phyloP scores from a whole-genome alignment of 2,797 vertebrate genomes.

The Melanotaenia parkinsoni region DNA sequence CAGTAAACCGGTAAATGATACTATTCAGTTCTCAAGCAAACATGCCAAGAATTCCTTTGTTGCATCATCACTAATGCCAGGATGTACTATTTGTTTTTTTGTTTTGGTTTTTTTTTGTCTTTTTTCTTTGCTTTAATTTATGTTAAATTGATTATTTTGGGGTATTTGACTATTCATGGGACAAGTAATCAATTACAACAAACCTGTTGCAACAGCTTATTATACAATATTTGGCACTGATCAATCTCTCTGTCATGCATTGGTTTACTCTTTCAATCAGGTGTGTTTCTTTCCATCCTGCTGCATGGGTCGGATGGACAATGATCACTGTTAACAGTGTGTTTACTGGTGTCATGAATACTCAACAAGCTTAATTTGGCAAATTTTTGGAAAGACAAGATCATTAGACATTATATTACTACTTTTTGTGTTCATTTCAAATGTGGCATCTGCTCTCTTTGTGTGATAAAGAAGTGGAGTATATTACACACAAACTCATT shows the following conservation, averaged over 20 bases:
- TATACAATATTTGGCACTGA: background rate
- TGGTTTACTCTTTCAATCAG: background rate
- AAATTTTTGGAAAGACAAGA: background rate
- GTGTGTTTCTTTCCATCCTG: background rate
- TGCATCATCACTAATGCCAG: background rate
- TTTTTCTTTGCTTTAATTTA: background rate
- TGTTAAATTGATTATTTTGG: background rate
- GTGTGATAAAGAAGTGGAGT: conserved; percentile 21
- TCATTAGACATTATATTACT: background rate
- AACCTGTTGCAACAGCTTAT: background rate
- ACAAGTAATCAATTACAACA: background rate
- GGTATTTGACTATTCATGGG: background rate
- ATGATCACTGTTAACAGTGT: conserved; percentile 3
- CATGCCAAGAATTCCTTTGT: background rate
- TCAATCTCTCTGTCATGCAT: background rate
- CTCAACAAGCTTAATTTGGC: background rate
- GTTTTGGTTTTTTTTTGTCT: background rate
- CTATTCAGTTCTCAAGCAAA: background rate
- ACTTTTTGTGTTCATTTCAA: conserved; percentile 6
- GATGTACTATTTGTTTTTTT: background rate
- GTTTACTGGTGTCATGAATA: background rate
- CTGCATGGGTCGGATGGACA: background rate
- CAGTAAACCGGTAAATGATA: background rate
- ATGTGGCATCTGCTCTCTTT: conserved; percentile 21
- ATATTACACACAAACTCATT: background rate